These are phyloP conservation scores for Dipodomys merriami DNA, from an alignment of 2,113 vertebrate genomes.

Conservation along the genomic window DNA sequence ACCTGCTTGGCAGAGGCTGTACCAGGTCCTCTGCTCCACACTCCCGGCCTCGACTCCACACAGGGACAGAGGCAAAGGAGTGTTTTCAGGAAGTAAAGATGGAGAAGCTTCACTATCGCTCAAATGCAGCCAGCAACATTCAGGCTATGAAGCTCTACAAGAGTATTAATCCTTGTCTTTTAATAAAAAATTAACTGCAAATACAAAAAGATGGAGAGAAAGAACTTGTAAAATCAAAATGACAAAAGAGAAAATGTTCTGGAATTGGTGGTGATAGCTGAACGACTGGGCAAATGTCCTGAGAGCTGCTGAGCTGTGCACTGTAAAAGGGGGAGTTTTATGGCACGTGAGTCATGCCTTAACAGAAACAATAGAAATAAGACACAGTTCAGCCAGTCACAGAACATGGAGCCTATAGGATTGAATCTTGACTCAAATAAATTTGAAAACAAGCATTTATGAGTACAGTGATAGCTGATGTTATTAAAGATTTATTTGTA, in stretches of 20 bases:
- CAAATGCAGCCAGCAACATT: neutral
- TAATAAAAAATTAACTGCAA: neutral
- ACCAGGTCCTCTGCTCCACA: too few species aligned
- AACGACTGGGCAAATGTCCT: neutral
- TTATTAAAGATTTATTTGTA: neutral
- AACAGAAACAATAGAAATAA: neutral
- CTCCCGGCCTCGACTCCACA: too few species aligned
- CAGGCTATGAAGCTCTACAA: neutral
- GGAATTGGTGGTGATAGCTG: neutral
- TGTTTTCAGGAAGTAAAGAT: neutral
- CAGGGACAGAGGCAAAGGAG: neutral
- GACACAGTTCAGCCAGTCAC: neutral
- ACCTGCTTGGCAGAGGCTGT: neutral
- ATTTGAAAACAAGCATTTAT: neutral
- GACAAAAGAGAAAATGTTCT: neutral
- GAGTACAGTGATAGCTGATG: neutral
- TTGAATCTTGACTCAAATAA: neutral
- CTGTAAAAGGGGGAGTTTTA: neutral
- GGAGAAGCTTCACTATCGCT: neutral
- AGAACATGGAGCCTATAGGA: neutral
- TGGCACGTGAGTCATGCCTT: neutral
- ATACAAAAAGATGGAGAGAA: neutral
- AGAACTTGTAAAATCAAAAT: neutral
- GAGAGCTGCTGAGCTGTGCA: neutral
- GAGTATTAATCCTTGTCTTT: neutral